These are phyloP conservation scores for Tholera decimalis DNA, from an alignment of 2,888 invertebrate species.

Conservation along the genomic window DNA sequence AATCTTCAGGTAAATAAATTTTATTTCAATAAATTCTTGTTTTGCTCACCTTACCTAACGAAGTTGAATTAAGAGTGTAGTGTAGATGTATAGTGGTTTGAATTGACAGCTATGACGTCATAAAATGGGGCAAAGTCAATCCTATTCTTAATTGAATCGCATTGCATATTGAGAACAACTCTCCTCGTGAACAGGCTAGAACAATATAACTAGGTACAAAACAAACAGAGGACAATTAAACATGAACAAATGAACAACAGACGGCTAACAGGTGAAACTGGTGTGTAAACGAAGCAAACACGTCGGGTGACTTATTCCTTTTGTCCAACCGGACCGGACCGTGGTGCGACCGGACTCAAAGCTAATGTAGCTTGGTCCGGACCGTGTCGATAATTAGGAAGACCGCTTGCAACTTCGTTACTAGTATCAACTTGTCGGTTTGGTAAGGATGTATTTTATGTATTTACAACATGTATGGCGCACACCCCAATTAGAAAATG, in stretches of 20 bases:
- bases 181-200: not conserved
- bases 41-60: no score
- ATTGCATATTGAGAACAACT: not conserved
- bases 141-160: no score
- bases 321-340: conserved; percentile 43
- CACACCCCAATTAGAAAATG: no score
- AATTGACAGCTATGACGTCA: no score
- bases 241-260: conserved; percentile 51
- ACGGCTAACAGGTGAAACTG: conserved; percentile 36
- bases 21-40: no score
- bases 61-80: no score
- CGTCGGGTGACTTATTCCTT: conserved; percentile 48
- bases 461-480: no score
- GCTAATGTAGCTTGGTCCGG: conserved; percentile 65
- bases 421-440: conserved; percentile 41
- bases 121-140: no score
- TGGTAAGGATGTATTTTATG: not conserved
- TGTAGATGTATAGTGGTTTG: no score
- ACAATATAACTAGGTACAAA: conserved; percentile 9
- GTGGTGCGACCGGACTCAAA: conserved; percentile 53
- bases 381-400: conserved; percentile 68
- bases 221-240: conserved; percentile 44
- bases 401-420: conserved; percentile 55
- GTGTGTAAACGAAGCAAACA: conserved; percentile 49
- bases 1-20: no score